These are phyloP conservation scores for Clinocottus analis DNA, from an alignment of 2,113 vertebrate species.

Conservation along the genomic window DNA sequence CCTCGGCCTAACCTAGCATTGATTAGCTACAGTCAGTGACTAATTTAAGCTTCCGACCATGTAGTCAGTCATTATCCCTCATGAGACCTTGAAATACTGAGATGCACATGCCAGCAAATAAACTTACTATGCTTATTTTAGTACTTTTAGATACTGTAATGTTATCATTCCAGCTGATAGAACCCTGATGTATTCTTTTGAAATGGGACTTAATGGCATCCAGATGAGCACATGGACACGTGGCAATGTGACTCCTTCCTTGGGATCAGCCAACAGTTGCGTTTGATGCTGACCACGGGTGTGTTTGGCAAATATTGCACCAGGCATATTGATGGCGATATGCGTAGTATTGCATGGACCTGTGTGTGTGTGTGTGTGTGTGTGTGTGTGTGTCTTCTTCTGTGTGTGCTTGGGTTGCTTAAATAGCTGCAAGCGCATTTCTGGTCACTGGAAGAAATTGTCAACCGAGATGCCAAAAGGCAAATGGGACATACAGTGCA, in stretches of 20 bases:
- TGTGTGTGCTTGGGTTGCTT: slow-evolving; percentile 29
- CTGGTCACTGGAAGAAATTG: slow-evolving; percentile 46
- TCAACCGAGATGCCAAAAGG: slow-evolving; percentile 36
- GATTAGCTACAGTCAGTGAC: slow-evolving; percentile 36
- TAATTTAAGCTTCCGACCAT: slow-evolving; percentile 46
- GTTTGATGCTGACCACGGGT: slow-evolving; percentile 33
- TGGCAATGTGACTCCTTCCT: slow-evolving; percentile 16
- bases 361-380: slow-evolving; percentile 12
- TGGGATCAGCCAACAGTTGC: slow-evolving; percentile 36
- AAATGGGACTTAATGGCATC: slow-evolving; percentile 23
- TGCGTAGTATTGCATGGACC: slow-evolving; percentile 30
- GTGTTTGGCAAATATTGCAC: slow-evolving; percentile 49
- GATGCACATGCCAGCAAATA: slow-evolving; percentile 6
- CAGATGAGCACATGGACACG: slow-evolving; percentile 11
- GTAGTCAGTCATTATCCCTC: slow-evolving; percentile 45
- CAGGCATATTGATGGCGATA: slow-evolving; percentile 15
- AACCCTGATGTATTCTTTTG: slow-evolving; percentile 22
- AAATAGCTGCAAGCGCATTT: slow-evolving; percentile 56
- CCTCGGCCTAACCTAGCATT: slow-evolving; percentile 35
- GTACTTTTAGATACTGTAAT: slow-evolving; percentile 12
- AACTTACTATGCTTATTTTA: slow-evolving; percentile 7
- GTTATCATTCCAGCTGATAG: neutral
- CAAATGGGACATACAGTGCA: slow-evolving; percentile 50
- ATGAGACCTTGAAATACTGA: slow-evolving; percentile 45
- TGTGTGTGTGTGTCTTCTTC: slow-evolving; percentile 5